Percentiles rank a stretch among this genome's conserved stretches.
Conservation (phyloP, 30 jellyfish, hydroid and myxozoan genomes). For the Chrysaora quinquecirrha region DNA sequence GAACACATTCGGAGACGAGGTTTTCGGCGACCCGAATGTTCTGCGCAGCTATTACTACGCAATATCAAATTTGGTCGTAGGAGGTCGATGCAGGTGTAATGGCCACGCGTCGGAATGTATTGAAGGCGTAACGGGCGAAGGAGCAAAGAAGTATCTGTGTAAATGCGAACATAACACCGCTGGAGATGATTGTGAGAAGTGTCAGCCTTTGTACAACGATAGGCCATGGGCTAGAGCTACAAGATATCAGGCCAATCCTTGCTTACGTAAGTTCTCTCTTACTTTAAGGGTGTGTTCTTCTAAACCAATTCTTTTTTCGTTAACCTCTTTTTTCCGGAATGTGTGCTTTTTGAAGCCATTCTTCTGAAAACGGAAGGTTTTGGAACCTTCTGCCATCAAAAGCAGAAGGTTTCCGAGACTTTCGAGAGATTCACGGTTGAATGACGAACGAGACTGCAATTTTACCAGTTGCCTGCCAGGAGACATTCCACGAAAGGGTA, state of each 20-base stretch:
- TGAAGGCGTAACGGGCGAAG: conserved; percentile 42
- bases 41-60: conserved; percentile 96
- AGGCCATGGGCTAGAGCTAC: conserved; percentile 94
- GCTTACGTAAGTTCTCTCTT: conserved; percentile 86
- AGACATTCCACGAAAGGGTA: too few relatives aligned
- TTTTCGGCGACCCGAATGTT: conserved; percentile 96
- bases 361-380: too few relatives aligned
- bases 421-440: too few relatives aligned
- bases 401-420: too few relatives aligned
- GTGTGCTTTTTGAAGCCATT: too few relatives aligned
- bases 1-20: conserved; percentile 99
- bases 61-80: conserved; percentile 94
- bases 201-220: conserved; percentile 90
- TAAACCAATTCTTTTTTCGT: too few relatives aligned
- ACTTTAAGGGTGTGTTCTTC: too few relatives aligned
- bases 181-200: conserved; percentile 96
- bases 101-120: conserved; percentile 99
- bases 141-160: conserved; percentile 52
- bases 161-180: conserved; percentile 95
- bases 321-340: too few relatives aligned
- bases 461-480: too few relatives aligned
- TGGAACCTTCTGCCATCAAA: too few relatives aligned
- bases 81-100: conserved; percentile 98
- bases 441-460: too few relatives aligned
- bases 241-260: conserved; percentile 78